These are phyloP conservation scores for Actinia tenebrosa DNA, from an alignment of 64 coral and sea anemone genomes.

Conservation along the genomic window DNA sequence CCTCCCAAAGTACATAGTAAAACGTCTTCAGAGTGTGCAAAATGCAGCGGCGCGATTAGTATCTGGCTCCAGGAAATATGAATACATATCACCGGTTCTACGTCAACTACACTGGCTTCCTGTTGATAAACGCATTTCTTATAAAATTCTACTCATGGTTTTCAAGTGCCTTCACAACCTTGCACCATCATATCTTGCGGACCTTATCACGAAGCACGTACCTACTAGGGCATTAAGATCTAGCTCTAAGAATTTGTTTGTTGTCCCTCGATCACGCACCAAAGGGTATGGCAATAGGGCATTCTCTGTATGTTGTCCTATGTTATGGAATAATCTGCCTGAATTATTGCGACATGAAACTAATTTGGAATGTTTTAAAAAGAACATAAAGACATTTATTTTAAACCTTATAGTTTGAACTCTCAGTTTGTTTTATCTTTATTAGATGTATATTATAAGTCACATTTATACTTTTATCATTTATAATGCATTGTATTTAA, in stretches of 20 bases:
- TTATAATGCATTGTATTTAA: too few relatives aligned
- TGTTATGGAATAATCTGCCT: conserved; percentile 12
- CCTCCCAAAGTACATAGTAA: background rate
- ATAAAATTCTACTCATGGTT: conserved; percentile 15
- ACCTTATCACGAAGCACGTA: background rate
- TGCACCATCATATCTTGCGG: background rate
- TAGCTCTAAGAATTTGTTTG: background rate
- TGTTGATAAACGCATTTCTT: conserved; percentile 1
- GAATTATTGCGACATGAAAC: background rate
- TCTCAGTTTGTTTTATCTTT: too few relatives aligned
- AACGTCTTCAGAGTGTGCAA: conserved; percentile 4
- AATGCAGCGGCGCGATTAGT: background rate
- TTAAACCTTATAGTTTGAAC: background rate
- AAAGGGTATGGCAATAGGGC: background rate
- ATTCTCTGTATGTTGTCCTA: background rate
- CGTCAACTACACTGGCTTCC: conserved; percentile 29
- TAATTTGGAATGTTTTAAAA: background rate
- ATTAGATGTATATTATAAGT: too few relatives aligned
- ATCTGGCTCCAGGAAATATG: background rate
- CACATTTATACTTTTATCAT: too few relatives aligned
- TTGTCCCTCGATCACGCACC: background rate
- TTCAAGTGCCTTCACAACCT: background rate
- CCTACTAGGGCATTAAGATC: background rate
- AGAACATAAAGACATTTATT: background rate
- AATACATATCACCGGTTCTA: conserved; percentile 5